Evolutionary conservation across 2,888 invertebrate genomes (phyloP), one percentile per base, ranked within the genome.

Genomic region (Amorpha juglandis): DNA sequence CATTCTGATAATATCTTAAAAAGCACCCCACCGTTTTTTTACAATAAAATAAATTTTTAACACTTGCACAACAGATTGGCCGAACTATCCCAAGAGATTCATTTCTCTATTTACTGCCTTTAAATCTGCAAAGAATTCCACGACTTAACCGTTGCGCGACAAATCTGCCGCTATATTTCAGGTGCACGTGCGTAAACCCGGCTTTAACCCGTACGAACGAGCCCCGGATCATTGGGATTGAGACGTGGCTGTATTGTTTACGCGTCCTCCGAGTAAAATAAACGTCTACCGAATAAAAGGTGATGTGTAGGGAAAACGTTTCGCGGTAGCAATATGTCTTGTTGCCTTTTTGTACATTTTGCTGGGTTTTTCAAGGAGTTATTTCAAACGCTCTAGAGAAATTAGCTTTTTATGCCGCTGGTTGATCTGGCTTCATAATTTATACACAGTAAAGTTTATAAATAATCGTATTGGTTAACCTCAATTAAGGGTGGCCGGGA

Each of bases 181-280:
- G 63, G 64, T 58, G 69, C 70, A 71, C 71, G 73, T 71, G 69
- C 53, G 71, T 58, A 66, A 58, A 51, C 51, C 52, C 45, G 63
- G 51, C 42, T 62, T 35, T 35, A 42, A 47, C 27, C 16, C 47
- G 71, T 67, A 80, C 73, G 78, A 78, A 80, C 74, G 78, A 74
- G 72, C 72, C 68, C 63, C 48, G 77, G 74, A 79, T 77, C 77
- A 76, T 77, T 71, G 72, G 71, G 74, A 74, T 71, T 67, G 69
- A 68, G 68, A 75, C 77, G 73, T 75, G 71, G 65, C 68, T 68
- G 66, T 68, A 65, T 67, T 58, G 67, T 68, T 64, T 67, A 67
- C 65, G 69, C 47, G 64, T 48, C 62, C 67, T 65, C 58, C 62
- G 58, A 68, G 50, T 66, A 63, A 68, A 67, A 63, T 68, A 66